Conservation (phyloP, 2,113 vertebrate genomes). For the Turnix velox region DNA sequence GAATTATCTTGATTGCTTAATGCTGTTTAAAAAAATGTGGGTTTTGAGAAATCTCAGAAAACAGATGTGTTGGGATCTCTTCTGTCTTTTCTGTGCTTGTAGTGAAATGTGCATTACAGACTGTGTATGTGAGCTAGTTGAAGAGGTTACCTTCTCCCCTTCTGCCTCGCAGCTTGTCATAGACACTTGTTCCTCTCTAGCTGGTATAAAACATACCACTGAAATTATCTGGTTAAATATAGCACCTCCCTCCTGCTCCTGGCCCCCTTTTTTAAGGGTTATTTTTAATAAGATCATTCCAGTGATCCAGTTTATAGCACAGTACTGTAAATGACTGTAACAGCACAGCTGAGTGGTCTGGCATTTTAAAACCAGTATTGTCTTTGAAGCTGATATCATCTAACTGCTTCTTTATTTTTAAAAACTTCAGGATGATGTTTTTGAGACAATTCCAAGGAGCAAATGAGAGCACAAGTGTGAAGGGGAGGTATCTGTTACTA, state of each 20-base stretch:
- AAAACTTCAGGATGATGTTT: not conserved
- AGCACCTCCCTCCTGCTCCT: constrained; percentile 10
- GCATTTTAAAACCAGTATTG: not conserved
- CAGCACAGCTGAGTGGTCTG: not conserved
- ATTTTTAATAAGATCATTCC: constrained; percentile 57
- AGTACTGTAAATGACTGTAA: not conserved
- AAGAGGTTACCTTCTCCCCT: not conserved
- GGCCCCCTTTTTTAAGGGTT: constrained; percentile 41
- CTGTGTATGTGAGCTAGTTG: not conserved
- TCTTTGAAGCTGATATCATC: not conserved
- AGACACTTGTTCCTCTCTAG: not conserved
- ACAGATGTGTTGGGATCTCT: not conserved
- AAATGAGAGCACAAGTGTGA: not conserved
- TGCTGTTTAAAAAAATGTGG: not conserved
- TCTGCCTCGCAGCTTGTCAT: not conserved
- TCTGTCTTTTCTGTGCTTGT: not conserved
- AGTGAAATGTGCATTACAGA: not conserved
- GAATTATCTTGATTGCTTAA: not conserved
- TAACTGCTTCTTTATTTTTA: not conserved
- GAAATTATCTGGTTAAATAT: constrained; percentile 40
- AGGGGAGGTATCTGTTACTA: not conserved
- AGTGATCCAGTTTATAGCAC: constrained; percentile 23
- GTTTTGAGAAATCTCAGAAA: not conserved
- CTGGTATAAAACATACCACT: not conserved
- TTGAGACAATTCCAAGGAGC: not conserved